These are phyloP conservation scores for Gobio gobio DNA, from an alignment of 2,113 vertebrate genomes.

Conservation along the genomic window DNA sequence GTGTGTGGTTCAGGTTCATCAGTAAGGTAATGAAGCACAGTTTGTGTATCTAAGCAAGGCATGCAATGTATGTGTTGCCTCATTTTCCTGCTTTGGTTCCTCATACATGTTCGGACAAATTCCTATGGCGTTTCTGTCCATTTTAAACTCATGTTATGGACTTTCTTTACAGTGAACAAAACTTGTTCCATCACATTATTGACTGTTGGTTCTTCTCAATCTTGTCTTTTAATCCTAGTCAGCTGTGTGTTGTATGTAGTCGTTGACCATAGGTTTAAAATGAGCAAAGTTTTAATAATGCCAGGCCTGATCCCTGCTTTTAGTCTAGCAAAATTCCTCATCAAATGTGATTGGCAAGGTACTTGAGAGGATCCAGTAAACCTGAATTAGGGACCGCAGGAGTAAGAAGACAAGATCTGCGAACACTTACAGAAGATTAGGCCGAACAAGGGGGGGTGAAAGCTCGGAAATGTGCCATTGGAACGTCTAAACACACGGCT, in stretches of 20 bases:
- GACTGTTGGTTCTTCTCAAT: neutral
- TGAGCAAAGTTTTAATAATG: neutral
- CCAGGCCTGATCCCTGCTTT: neutral
- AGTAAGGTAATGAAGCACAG: slow-evolving; percentile 22
- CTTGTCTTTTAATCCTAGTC: neutral
- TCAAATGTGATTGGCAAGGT: neutral
- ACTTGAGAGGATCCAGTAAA: slow-evolving; percentile 70
- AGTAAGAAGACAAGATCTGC: slow-evolving; percentile 64
- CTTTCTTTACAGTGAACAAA: neutral
- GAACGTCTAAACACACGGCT: slow-evolving; percentile 39
- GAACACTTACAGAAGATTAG: slow-evolving; percentile 73
- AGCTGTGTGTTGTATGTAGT: neutral
- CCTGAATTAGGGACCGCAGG: slow-evolving; percentile 41
- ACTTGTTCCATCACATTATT: neutral
- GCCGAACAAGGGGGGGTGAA: slow-evolving; percentile 49
- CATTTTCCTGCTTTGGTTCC: slow-evolving; percentile 18
- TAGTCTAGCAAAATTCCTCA: neutral
- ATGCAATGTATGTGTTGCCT: slow-evolving; percentile 6
- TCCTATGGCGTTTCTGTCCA: neutral
- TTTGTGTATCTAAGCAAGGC: slow-evolving; percentile 38
- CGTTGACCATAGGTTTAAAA: neutral
- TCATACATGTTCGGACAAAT: slow-evolving; percentile 3
- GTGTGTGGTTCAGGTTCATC: slow-evolving; percentile 33
- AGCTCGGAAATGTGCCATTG: slow-evolving; percentile 51
- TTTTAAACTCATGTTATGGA: neutral